Conservation (phyloP, 2,113 vertebrate species). For the Trochalopteron elliotii region DNA sequence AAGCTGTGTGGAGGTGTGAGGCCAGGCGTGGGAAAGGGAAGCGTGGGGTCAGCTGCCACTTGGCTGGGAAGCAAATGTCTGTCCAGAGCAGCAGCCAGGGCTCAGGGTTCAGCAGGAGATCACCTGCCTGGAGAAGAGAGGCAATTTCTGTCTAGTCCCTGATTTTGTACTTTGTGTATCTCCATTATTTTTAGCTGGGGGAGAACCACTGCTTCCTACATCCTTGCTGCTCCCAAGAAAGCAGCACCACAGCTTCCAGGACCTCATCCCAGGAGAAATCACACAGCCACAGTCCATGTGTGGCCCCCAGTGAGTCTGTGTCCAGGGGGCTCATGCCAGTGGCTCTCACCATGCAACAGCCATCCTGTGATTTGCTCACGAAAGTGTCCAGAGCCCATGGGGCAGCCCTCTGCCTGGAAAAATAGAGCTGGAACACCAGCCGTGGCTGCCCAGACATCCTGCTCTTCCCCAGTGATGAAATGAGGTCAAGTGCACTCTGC, state of each 20-base stretch:
- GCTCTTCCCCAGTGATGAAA: too few relatives aligned
- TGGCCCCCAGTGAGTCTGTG: accelerated
- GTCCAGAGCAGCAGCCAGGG: not conserved
- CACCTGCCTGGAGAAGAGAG: not conserved
- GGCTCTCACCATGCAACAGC: not conserved
- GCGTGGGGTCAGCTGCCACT: not conserved
- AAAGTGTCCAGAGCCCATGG: too few relatives aligned
- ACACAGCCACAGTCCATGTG: accelerated
- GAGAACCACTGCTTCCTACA: not conserved
- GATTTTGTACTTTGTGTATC: accelerated
- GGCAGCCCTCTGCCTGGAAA: too few relatives aligned
- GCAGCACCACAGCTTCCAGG: not conserved
- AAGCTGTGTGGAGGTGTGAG: not conserved
- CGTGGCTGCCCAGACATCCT: too few relatives aligned
- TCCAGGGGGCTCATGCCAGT: accelerated
- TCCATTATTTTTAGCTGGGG: not conserved
- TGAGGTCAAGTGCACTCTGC: too few relatives aligned
- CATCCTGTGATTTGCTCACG: not conserved
- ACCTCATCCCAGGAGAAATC: not conserved
- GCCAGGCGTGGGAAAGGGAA: conserved; percentile 18
- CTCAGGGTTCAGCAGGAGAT: not conserved
- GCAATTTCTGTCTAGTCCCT: not conserved
- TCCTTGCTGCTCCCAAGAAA: not conserved
- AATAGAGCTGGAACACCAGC: too few relatives aligned
- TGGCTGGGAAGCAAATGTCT: not conserved